Conservation (phyloP, 2,797 vertebrate species). For the Sarcoramphus papa region DNA sequence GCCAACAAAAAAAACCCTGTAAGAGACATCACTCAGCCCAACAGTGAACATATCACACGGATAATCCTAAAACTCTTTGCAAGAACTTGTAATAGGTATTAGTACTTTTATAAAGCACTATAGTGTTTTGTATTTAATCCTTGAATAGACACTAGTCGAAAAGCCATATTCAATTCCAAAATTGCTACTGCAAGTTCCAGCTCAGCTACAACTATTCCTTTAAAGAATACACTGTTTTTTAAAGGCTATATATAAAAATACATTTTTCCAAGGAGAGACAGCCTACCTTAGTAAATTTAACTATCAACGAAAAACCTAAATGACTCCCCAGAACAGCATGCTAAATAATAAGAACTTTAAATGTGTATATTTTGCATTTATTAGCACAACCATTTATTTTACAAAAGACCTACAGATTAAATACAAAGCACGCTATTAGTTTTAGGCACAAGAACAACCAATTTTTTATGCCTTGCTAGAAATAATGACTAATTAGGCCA, state of each 20-base stretch:
- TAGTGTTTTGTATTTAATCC: not conserved
- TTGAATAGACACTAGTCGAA: not conserved
- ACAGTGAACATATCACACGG: not conserved
- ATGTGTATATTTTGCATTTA: conserved; percentile 7
- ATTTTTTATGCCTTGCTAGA: conserved; percentile 57
- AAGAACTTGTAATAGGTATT: not conserved
- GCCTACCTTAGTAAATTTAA: not conserved
- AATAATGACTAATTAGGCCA: conserved; percentile 39
- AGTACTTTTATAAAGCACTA: not conserved
- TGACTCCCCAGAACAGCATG: not conserved
- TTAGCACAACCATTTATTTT: conserved; percentile 53
- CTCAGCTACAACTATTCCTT: not conserved
- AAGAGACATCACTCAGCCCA: not conserved
- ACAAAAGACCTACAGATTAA: conserved; percentile 30
- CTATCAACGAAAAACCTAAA: not conserved
- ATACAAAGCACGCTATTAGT: conserved; percentile 10
- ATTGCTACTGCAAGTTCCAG: not conserved
- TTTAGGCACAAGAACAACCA: conserved; percentile 32
- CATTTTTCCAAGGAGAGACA: not conserved
- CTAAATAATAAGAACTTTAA: not conserved
- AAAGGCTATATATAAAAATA: not conserved
- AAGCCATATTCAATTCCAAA: not conserved
- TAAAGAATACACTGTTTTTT: not conserved
- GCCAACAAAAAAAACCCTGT: not conserved
- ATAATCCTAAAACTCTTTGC: not conserved